Percentiles rank a stretch among this genome's conserved stretches.
Evolutionary conservation across 2,113 vertebrate species (phyloP).

Genomic region (Pseudolaguvia tuberculata): DNA sequence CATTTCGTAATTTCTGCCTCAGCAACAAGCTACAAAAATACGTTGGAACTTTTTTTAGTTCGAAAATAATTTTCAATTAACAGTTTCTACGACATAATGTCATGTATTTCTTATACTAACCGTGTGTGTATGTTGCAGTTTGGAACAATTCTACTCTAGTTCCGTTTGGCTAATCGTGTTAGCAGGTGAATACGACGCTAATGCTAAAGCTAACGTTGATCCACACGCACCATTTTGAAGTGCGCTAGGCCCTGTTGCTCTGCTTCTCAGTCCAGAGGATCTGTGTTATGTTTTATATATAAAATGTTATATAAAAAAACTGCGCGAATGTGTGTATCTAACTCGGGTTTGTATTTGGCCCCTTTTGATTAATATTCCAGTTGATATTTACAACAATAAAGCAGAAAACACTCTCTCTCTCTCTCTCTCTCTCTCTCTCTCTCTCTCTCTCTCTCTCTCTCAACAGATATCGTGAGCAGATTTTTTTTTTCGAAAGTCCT

Average conservation of each 20-base stretch:
- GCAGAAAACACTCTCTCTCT: too few relatives aligned
- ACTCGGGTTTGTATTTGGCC: too few relatives aligned
- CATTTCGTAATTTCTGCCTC: conserved; percentile 33
- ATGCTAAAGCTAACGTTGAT: conserved; percentile 11
- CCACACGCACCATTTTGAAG: conserved; percentile 43
- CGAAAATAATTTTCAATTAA: neutral
- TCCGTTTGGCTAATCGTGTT: neutral
- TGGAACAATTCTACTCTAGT: neutral
- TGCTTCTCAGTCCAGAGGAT: neutral
- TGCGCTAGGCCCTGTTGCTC: conserved; percentile 7
- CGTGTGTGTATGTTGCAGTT: too few relatives aligned
- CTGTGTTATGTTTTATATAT: neutral
- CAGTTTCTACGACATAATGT: neutral
- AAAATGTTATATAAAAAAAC: neutral
- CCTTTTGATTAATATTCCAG: neutral
- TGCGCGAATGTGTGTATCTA: too few relatives aligned
- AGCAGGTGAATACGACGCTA: neutral
- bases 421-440: too few relatives aligned
- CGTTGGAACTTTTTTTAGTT: neutral
- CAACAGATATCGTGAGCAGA: too few relatives aligned
- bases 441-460: too few relatives aligned
- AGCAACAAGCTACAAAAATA: neutral
- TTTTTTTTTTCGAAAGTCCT: too few relatives aligned
- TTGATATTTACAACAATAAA: neutral
- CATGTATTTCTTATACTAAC: neutral